These are phyloP conservation scores for Petrocephalus zakoni DNA, from an alignment of 2,113 vertebrate species.

Conservation along the genomic window DNA sequence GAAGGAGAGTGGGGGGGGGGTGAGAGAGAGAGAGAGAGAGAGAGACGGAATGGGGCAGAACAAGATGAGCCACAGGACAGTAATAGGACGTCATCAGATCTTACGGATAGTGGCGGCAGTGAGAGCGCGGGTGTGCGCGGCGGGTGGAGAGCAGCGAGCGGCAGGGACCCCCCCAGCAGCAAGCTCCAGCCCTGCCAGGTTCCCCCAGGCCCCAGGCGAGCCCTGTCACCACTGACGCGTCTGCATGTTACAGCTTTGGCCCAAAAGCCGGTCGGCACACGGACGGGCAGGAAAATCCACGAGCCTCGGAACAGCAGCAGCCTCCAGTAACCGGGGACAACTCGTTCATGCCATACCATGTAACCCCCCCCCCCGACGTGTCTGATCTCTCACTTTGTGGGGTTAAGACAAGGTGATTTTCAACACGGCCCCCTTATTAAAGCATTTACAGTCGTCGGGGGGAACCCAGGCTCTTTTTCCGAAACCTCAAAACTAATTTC, in stretches of 20 bases:
- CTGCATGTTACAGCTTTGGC: not conserved
- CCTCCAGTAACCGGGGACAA: not conserved
- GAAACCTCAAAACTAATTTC: conserved; percentile 56
- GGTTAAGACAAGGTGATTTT: not conserved
- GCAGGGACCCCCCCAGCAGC: not conserved
- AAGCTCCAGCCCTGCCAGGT: not conserved
- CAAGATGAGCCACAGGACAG: not conserved
- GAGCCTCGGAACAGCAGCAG: not conserved
- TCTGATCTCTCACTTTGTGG: not conserved
- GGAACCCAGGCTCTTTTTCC: conserved; percentile 55
- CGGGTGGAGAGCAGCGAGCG: not conserved
- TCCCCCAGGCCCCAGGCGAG: not conserved
- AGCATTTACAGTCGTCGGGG: conserved; percentile 34
- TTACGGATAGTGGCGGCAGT: not conserved
- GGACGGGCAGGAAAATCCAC: not conserved
- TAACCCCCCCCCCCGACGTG: not conserved
- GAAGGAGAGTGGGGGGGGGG: not conserved
- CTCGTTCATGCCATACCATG: not conserved
- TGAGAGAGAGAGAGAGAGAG: not conserved
- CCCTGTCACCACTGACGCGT: not conserved
- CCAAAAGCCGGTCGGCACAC: not conserved
- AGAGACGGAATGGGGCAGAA: not conserved
- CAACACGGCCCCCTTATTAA: conserved; percentile 8
- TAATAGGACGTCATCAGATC: not conserved
- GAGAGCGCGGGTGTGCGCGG: no score